Evolutionary conservation across 2,888 invertebrate genomes (phyloP).

Genomic region (Hedychridium roseum): DNA sequence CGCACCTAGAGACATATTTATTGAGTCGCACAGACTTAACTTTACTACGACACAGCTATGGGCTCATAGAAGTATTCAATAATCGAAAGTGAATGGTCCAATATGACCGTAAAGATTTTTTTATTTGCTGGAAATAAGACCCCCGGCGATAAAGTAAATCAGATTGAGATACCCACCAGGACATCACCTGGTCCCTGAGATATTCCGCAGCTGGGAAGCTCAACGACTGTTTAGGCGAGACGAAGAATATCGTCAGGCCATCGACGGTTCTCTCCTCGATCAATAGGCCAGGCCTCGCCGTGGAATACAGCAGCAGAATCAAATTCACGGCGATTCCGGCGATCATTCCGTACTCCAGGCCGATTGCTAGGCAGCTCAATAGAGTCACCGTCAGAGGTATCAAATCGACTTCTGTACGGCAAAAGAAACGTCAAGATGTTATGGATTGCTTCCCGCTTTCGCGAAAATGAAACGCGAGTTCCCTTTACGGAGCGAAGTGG

Average conservation of each 20-base stretch:
- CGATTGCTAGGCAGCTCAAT: slow-evolving; percentile 71
- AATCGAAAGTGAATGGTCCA: too few relatives aligned
- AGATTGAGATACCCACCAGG: slow-evolving; percentile 40
- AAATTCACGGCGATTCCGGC: slow-evolving; percentile 75
- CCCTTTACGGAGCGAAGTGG: background rate
- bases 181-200: slow-evolving; percentile 63
- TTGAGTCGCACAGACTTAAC: too few relatives aligned
- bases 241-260: slow-evolving; percentile 55
- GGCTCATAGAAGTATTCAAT: too few relatives aligned
- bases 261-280: slow-evolving; percentile 68
- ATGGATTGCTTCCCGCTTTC: too few relatives aligned
- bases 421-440: slow-evolving; percentile 1
- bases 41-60: too few relatives aligned
- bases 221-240: slow-evolving; percentile 58
- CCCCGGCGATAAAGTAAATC: background rate
- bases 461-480: too few relatives aligned
- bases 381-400: slow-evolving; percentile 76
- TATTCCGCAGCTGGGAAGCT: slow-evolving; percentile 70
- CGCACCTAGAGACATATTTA: slow-evolving; percentile 47
- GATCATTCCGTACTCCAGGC: slow-evolving; percentile 72
- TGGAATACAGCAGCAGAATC: slow-evolving; percentile 71
- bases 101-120: too few relatives aligned
- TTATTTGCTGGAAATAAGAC: too few relatives aligned
- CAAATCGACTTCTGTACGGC: slow-evolving; percentile 72
- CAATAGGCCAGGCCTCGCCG: slow-evolving; percentile 72